Percentiles rank a stretch among this genome's conserved stretches.
Conservation (phyloP, 2,113 vertebrate species). For the Atlantisia rogersi region DNA sequence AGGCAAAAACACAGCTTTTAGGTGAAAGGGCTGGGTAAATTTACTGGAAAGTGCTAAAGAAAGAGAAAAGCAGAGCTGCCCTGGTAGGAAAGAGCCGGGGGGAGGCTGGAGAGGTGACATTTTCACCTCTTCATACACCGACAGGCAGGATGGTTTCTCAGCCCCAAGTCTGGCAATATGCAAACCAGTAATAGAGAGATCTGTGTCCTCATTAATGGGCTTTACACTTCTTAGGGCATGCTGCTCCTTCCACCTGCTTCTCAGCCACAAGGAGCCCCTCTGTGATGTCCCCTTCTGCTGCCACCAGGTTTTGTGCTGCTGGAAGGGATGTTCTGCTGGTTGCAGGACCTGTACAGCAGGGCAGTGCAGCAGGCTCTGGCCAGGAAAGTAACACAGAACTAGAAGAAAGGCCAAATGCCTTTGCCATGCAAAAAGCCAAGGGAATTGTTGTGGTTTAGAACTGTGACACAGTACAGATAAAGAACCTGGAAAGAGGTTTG, state of each 20-base stretch:
- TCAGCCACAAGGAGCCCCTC: not conserved
- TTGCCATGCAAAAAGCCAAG: not conserved
- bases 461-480: not conserved
- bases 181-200: not conserved
- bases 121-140: not conserved
- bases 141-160: not conserved
- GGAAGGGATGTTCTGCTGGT: not conserved
- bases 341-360: not conserved
- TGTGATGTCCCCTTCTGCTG: not conserved
- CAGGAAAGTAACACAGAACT: not conserved
- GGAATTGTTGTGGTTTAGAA: not conserved
- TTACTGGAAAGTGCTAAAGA: not conserved
- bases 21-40: not conserved
- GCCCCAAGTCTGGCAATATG: not conserved
- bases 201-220: not conserved
- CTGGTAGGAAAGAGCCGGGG: not conserved
- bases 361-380: not conserved
- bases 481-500: not conserved
- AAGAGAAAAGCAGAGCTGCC: not conserved
- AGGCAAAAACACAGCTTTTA: not conserved
- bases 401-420: not conserved
- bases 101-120: not conserved
- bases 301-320: not conserved
- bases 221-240: not conserved
- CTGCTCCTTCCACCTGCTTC: not conserved